Base-by-base conservation (phyloP, 1,140 invertebrate genomes). In the Diorhabda elongata region DNA sequence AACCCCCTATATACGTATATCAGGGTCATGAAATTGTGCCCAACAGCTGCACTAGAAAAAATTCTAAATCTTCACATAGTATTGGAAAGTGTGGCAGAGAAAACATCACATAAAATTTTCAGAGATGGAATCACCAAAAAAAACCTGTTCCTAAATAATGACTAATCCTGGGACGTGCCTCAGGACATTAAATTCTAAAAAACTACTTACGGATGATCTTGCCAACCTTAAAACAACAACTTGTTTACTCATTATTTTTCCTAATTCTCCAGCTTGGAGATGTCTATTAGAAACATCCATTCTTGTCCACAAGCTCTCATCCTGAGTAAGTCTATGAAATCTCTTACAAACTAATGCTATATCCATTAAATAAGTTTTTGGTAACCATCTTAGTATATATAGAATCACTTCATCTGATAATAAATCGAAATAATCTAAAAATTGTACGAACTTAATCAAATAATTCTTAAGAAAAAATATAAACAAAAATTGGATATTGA, bases 371-470 rank as follows among this genome's bases (percentile, higher is more conserved):
- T 88, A 87, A 71, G 87, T 86, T 77, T 93, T 94, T 5, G 92
- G 90, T 58, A 96, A 82, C 88, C 89, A 93, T 74, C 88, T 86
- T 68, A 96, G 90, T 52, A 96, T 90, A 72, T 88, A 85, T n/a
- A 96, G 80, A 11, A 96, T 85, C 68, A 95, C 87, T 81, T 96
- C 93, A 82, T 96, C 94, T 0, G 92, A 91, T 60, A 93, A 76
- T 68, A 83, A 82, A n/a, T 85, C 82, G 73, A 90, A 89, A 73
- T 86, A 81, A 78, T 89, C 86, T 77, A 71, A 71, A 76, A 75
- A 11, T 3, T 26, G 45, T 6, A 26, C 6, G 59, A 26, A 61
- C 5, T 61, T 7, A 42, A 11, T 6, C 59, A 61, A 26, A 42
- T 61, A n/a, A 9, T 6, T 42, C 7, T 26, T 26, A 26, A 26